A percentile compares a stretch with the other conserved stretches of the same genome.
Conservation (phyloP, 2,888 invertebrate species). For the Drosophila dives region DNA sequence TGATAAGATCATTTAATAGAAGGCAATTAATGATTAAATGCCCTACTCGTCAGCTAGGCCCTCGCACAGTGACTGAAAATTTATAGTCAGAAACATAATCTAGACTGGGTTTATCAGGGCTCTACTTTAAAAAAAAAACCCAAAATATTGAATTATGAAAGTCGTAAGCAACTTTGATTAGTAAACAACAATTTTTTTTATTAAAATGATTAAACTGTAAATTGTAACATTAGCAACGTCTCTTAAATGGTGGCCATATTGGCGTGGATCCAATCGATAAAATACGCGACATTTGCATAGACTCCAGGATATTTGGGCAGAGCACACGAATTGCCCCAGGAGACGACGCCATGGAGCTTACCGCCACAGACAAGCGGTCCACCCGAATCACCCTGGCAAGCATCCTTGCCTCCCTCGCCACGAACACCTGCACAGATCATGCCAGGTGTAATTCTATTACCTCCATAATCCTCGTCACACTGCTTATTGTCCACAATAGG, state of each 20-base stretch:
- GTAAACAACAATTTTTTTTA: too few relatives aligned
- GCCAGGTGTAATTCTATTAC: constrained; percentile 55
- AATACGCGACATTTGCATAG: constrained; percentile 69
- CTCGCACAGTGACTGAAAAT: not conserved
- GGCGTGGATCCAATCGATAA: constrained; percentile 61
- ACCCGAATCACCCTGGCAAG: constrained; percentile 81
- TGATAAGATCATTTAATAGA: constrained; percentile 31
- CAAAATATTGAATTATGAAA: too few relatives aligned
- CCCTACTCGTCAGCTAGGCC: constrained; percentile 5
- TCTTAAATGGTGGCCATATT: constrained; percentile 11
- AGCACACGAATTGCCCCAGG: constrained; percentile 81
- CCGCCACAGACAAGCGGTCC: constrained; percentile 73
- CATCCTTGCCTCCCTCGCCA: constrained; percentile 76
- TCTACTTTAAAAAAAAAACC: too few relatives aligned
- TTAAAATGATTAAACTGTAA: too few relatives aligned
- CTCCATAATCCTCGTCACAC: constrained; percentile 67
- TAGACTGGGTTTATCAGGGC: too few relatives aligned
- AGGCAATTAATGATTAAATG: constrained; percentile 1
- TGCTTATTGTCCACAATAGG: constrained; percentile 68
- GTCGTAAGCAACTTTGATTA: too few relatives aligned
- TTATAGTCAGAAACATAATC: too few relatives aligned
- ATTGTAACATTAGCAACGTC: too few relatives aligned
- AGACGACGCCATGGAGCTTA: constrained; percentile 76
- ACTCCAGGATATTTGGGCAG: constrained; percentile 73
- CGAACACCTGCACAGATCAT: constrained; percentile 81